Base-by-base conservation (phyloP, 2,888 invertebrate genomes). In the Lasioglossum figueresi region DNA sequence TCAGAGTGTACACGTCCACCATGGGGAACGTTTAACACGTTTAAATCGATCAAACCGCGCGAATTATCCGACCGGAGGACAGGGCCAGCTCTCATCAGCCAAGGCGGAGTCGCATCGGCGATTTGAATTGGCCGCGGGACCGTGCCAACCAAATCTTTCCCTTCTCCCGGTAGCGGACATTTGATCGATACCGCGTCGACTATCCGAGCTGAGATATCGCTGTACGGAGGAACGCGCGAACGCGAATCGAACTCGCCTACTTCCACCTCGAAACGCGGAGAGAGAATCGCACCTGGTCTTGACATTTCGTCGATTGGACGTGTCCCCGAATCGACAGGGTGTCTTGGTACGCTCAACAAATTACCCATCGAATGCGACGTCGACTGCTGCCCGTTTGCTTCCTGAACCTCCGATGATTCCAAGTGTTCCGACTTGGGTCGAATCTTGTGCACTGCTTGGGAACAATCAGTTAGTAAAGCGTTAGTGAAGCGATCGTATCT, bases 281-380 rank as follows among this genome's bases (percentile, higher is more conserved):
- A 68, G 40, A 71, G 56, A 45, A 14, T 84, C 84, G 84, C 84
- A 84, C 84, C 84, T 84, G 84, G 52, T 83, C 23, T 40, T 40
- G 72, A 23, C 19, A 72, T 91, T 94, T 94, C 94, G 91, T 95
- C 93, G 91, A 93, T 93, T 86, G 94, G 91, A 88, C 93, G 93
- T 88, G 94, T 94, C 75, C 76, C 88, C 92, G 93, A 91, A 93
- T 89, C 86, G 37, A 82, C 82, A 80, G 85, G 84, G 63, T 89
- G 85, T 83, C 93, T 93, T 79, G 94, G 94, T 81, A 93, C 92
- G 82, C 92, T 91, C 89, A 95, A 90, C 75, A 95, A 92, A 91
- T 95, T 94, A 90, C 94, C 94, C 94, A 94, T 93, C 72, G 95
- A 95, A 85, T 93, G 93, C 68, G 95, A 95, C 70, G 94, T 93